Conservation (phyloP, 2,113 vertebrate genomes). For the Gopherus flavomarginatus region DNA sequence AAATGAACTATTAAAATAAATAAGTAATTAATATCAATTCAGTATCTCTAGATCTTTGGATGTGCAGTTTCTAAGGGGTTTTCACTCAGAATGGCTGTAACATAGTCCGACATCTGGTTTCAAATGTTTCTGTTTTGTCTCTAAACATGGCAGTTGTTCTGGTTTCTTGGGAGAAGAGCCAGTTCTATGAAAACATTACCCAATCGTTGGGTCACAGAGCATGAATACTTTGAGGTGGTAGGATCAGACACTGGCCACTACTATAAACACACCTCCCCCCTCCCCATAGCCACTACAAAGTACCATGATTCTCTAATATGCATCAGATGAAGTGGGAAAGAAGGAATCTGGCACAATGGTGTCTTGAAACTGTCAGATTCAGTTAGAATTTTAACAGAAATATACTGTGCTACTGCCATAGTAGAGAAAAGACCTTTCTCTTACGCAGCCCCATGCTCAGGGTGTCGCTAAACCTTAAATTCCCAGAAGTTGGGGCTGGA, state of each 20-base stretch:
- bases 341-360: not conserved
- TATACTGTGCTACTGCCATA: not conserved
- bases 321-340: not conserved
- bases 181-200: not conserved
- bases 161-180: not conserved
- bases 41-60: not conserved
- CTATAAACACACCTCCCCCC: not conserved
- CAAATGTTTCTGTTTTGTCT: not conserved
- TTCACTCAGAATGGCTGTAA: not conserved
- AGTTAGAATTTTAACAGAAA: not conserved
- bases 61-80: not conserved
- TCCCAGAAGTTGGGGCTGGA: not conserved
- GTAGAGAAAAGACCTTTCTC: not conserved
- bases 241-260: not conserved
- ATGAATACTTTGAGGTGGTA: not conserved
- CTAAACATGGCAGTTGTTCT: not conserved
- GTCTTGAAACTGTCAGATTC: not conserved
- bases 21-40: not conserved
- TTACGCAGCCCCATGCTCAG: not conserved
- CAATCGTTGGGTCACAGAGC: not conserved
- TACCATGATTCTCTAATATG: not conserved
- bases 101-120: not conserved
- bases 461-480: not conserved
- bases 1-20: not conserved
- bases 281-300: not conserved